These are phyloP conservation scores for Tyrannus savana DNA, from an alignment of 2,113 vertebrate genomes.

Conservation along the genomic window DNA sequence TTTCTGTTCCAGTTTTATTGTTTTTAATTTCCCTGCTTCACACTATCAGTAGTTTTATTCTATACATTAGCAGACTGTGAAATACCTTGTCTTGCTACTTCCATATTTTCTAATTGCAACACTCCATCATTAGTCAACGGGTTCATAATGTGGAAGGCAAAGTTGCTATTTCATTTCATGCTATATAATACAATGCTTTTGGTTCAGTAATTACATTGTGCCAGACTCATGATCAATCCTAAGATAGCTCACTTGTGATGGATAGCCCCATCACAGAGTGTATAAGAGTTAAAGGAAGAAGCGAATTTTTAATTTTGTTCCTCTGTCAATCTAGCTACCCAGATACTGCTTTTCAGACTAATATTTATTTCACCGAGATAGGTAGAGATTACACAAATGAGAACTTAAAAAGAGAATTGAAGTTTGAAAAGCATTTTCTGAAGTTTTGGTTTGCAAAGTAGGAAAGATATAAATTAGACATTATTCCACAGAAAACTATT, in stretches of 20 bases:
- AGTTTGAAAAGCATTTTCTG: constrained; percentile 12
- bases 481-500: background rate
- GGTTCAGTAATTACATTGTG: constrained; percentile 70
- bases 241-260: constrained; percentile 67
- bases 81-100: constrained; percentile 47
- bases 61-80: constrained; percentile 22
- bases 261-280: constrained; percentile 38
- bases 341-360: constrained; percentile 23
- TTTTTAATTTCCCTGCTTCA: constrained; percentile 53
- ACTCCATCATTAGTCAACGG: constrained; percentile 68
- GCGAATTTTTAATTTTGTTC: constrained; percentile 61
- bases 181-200: constrained; percentile 60
- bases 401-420: constrained; percentile 1
- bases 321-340: constrained; percentile 23
- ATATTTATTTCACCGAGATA: constrained; percentile 40
- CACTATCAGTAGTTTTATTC: constrained; percentile 41
- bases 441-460: constrained; percentile 36
- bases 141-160: constrained; percentile 51
- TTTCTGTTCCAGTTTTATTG: constrained; percentile 39
- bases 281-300: constrained; percentile 29
- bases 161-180: constrained; percentile 68
- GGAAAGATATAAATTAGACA: background rate
- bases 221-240: constrained; percentile 56
- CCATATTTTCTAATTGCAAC: constrained; percentile 66
- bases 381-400: constrained; percentile 50